A percentile compares a stretch with the other conserved stretches of the same genome.
Conservation (phyloP, 2,113 vertebrate species). For the Falco punctatus region DNA sequence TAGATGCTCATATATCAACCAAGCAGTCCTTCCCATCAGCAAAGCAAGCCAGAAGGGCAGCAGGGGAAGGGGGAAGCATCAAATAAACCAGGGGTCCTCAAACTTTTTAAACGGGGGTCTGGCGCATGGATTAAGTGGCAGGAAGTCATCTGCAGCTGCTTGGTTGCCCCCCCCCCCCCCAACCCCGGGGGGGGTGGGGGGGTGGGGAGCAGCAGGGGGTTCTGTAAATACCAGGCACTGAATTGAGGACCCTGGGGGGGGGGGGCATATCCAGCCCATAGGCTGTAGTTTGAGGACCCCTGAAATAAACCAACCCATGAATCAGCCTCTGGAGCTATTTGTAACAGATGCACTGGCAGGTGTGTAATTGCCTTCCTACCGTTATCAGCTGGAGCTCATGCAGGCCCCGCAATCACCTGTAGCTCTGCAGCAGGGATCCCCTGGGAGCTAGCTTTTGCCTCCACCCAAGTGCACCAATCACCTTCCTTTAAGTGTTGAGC, state of each 20-base stretch:
- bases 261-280: too few species aligned
- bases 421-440: not conserved
- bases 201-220: too few species aligned
- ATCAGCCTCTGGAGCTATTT: not conserved
- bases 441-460: not conserved
- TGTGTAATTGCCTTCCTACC: not conserved
- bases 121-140: too few species aligned
- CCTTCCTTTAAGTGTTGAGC: not conserved
- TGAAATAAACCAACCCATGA: not conserved
- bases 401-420: not conserved
- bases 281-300: too few species aligned
- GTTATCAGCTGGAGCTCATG: not conserved
- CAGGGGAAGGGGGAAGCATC: rapidly evolving
- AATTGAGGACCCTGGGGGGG: too few species aligned
- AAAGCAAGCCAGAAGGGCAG: not conserved
- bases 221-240: too few species aligned
- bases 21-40: not conserved
- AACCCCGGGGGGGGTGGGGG: too few species aligned
- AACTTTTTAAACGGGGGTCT: too few species aligned
- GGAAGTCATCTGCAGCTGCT: too few species aligned
- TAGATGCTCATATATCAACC: rapidly evolving
- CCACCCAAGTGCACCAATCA: not conserved
- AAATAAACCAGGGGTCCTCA: not conserved
- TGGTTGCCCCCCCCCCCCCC: too few species aligned
- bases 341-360: not conserved